These are phyloP conservation scores for Rhineura floridana DNA, from an alignment of 2,113 vertebrate species.

Conservation along the genomic window DNA sequence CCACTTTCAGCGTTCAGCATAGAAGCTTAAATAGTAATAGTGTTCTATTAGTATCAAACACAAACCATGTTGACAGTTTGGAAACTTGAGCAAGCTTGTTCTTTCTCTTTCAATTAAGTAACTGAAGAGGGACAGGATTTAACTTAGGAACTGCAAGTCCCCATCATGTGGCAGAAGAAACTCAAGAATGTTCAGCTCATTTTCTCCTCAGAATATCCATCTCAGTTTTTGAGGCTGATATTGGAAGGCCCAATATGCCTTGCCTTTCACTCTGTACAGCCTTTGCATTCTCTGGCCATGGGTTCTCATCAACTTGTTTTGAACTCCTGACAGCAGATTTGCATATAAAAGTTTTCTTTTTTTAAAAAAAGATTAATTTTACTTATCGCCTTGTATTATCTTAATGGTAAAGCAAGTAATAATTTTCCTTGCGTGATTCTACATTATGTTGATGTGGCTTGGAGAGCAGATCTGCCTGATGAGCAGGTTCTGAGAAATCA, in stretches of 20 bases:
- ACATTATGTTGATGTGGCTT: neutral
- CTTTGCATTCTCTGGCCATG: neutral
- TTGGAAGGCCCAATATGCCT: neutral
- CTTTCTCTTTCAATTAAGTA: neutral
- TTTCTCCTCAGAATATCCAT: neutral
- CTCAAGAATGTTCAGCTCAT: neutral
- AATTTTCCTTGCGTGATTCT: neutral
- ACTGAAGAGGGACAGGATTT: neutral
- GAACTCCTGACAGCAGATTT: neutral
- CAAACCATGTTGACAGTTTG: too few species aligned
- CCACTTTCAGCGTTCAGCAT: too few species aligned
- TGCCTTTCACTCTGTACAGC: neutral
- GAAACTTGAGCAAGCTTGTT: too few species aligned
- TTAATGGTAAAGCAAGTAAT: neutral
- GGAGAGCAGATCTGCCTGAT: neutral
- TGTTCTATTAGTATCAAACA: too few species aligned
- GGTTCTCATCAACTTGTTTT: neutral
- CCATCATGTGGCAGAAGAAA: neutral
- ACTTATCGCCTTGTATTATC: neutral
- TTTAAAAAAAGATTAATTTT: too few species aligned
- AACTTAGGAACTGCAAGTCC: neutral
- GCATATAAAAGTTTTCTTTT: neutral
- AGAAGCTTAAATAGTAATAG: too few species aligned
- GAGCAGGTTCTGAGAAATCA: neutral
- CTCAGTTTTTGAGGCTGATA: neutral